Percentiles rank a stretch among this genome's conserved stretches.
These are phyloP conservation scores for Drosophila melanogaster DNA, from an alignment of 1,140 invertebrate genomes.

Conservation along the genomic window Release_6_plus_ISO1_MT NC_004354.4:7411501-7412000, in stretches of 20 bases:
- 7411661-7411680: conserved; percentile 15
- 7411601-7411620: conserved; percentile 59
- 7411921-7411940: conserved; percentile 11
- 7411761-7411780: conserved; percentile 16
- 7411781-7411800: conserved; percentile 12
- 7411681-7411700: conserved; percentile 58
- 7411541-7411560: conserved; percentile 59
- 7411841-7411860: conserved; percentile 11
- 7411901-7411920: conserved; percentile 60
- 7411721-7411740: too few relatives aligned
- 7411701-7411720: conserved; percentile 43
- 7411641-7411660: conserved; percentile 27
- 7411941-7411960: conserved; percentile 22
- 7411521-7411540: conserved; percentile 60
- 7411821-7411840: conserved; percentile 17
- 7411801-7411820: conserved; percentile 17
- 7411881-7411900: conserved; percentile 67
- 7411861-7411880: background rate
- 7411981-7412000: conserved; percentile 62
- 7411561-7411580: conserved; percentile 54
- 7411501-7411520: conserved; percentile 48
- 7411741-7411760: too few relatives aligned
- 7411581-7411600: conserved; percentile 65
- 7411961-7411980: conserved; percentile 25
- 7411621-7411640: conserved; percentile 46